Evolutionary conservation across 92 coral and sea anemone species (phyloP), one percentile per base, ranked within the genome.

Genomic region (Palythoa caribaeorum): DNA sequence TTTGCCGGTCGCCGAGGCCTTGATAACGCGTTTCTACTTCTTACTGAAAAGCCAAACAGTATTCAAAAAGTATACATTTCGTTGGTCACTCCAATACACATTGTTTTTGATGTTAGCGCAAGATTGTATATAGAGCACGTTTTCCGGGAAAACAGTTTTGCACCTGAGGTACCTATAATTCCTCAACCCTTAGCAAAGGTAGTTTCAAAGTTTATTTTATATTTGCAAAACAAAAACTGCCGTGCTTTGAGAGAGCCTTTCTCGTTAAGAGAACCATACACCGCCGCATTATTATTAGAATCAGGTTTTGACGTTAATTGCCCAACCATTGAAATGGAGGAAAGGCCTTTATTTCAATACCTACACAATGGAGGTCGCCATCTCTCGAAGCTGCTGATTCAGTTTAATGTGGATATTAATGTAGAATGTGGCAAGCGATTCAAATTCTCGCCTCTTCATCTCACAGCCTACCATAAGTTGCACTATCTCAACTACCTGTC

Each of bases 291-390:
- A 11, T 52, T 77, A 53, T 36, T 77, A 28, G 81, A 77, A 14
- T 77, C 11, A 5, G 81, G 66, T 1, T 28, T 53, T 52, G 81
- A 77, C 14, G 20, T 77, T 54, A 77, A 77, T 28, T 77, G 81
- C 81, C 81, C 38, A 17, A 35, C 40, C 52, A 0, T 3, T 5
- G 63, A 51, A 77, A 16, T 10, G 9, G 10, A 77, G 48, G 47
- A 54, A 51, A 79, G 83, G 62, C 90, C 87, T 2, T 80, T 90
- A 0, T 7, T 79, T 3, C n/a, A 68, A 0, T 79, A 63, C 77
- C 79, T 90, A 7, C 90, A 79, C 6, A 36, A 21, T 4, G 93
- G 93, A 39, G 91, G 93, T 3, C 92, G 94, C 52, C 94, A 88
- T 70, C 83, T 91, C 57, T 88, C 94, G 60, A 91, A 91, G 59